Evolutionary conservation across 2,113 vertebrate species (phyloP).

Genomic region (Cepphus grylle): DNA sequence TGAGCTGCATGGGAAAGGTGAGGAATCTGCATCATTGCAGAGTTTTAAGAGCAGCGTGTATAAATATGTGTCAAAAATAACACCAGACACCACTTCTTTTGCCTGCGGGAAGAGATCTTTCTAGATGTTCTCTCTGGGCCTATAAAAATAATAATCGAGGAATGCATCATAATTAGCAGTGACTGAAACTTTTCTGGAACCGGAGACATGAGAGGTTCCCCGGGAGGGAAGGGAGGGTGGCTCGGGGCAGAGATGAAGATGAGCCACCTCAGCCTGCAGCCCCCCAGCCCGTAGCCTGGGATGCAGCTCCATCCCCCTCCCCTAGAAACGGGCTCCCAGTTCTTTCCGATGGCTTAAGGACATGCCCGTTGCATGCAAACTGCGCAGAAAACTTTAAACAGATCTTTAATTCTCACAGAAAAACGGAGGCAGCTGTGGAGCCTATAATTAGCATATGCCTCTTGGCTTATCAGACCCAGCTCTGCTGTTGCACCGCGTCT

Average conservation of each 20-base stretch:
- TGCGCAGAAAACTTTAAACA: neutral
- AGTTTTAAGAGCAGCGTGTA: neutral
- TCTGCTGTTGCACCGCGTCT: neutral
- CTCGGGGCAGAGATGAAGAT: neutral
- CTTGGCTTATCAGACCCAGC: neutral
- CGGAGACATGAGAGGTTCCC: fast-evolving
- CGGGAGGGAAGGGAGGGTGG: neutral
- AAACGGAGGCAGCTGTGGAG: neutral
- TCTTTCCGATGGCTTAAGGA: neutral
- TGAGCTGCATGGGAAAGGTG: neutral
- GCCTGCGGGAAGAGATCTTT: neutral
- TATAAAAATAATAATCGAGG: neutral
- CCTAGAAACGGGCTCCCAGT: neutral
- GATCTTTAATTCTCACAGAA: neutral
- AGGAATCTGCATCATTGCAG: neutral
- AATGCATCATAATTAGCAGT: neutral
- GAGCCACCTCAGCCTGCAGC: neutral
- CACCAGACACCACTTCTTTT: neutral
- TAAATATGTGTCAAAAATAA: neutral
- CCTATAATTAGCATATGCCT: neutral
- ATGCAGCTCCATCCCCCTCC: neutral
- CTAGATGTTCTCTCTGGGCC: neutral
- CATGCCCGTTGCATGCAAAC: neutral
- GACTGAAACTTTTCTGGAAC: neutral
- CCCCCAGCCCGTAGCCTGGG: neutral